Evolutionary conservation across 1,140 invertebrate genomes (phyloP).

Genomic region (Neodiprion lecontei): DNA sequence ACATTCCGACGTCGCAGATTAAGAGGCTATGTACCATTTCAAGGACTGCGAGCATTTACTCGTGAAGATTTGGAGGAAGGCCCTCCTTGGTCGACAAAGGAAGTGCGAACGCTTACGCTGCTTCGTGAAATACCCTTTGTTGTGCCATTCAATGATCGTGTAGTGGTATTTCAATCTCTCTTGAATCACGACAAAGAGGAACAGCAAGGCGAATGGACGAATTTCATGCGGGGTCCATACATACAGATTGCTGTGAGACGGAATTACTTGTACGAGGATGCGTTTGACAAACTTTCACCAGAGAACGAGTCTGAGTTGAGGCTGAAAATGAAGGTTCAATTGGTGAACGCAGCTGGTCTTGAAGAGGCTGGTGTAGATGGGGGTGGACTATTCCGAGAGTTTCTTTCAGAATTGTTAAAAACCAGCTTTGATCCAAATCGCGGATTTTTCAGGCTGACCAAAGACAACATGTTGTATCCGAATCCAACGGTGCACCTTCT

Average conservation of each 20-base stretch:
- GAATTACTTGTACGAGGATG: slow-evolving; percentile 96
- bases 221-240: slow-evolving; percentile 77
- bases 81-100: slow-evolving; percentile 86
- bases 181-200: slow-evolving; percentile 75
- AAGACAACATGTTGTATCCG: slow-evolving; percentile 93
- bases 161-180: slow-evolving; percentile 84
- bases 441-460: slow-evolving; percentile 91
- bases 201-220: slow-evolving; percentile 74
- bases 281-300: slow-evolving; percentile 90
- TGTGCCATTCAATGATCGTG: slow-evolving; percentile 87
- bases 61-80: slow-evolving; percentile 75
- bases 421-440: slow-evolving; percentile 97
- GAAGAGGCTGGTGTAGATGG: slow-evolving; percentile 97
- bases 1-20: slow-evolving; percentile 63
- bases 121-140: slow-evolving; percentile 93
- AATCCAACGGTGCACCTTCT: slow-evolving; percentile 90
- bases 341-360: slow-evolving; percentile 88
- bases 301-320: slow-evolving; percentile 92
- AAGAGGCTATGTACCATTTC: slow-evolving; percentile 69
- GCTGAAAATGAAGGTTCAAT: slow-evolving; percentile 84
- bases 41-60: slow-evolving; percentile 67
- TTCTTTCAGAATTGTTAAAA: slow-evolving; percentile 88
- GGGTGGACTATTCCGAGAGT: slow-evolving; percentile 93
- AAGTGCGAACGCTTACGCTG: slow-evolving; percentile 86
- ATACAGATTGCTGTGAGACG: slow-evolving; percentile 85